Evolutionary conservation across 2,797 vertebrate genomes (phyloP), one percentile per base, ranked within the genome.

Genomic region (Lindbergichthys nudifrons): DNA sequence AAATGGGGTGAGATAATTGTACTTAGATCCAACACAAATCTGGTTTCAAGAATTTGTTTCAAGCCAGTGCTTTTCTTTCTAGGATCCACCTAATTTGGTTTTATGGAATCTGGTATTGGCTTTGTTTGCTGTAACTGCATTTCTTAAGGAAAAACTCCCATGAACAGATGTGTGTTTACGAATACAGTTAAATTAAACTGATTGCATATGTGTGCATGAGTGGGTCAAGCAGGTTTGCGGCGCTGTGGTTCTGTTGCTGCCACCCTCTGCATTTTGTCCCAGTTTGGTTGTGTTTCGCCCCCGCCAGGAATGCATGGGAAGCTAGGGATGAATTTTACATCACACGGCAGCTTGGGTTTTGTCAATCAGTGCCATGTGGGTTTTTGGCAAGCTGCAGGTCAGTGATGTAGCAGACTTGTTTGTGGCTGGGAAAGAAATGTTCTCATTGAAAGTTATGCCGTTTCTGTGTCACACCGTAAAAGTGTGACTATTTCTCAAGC

Each of bases 1-100:
- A 56, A 60, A 85, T 73, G 57, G 67, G 42, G 75, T 76, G 84
- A 81, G 74, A 87, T 73, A 82, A 61, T 39, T 77, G n/a, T 10
- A 2, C 65, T 54, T 18, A 26, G 75, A 10, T 86, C 83, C 89
- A 88, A 61, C 14, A 52, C 56, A 86, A 82, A 83, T 73, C 63
- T 54, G 68, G 54, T 62, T 73, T 63, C 52, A 61, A 53, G 63
- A 53, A 32, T 50, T 60, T 4, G 19, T 70, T 75, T 70, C 50
- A 60, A 47, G 39, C 48, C 42, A 11, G n/a, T 32, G 48, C 53
- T 76, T 74, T 65, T 56, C 65, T 77, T 81, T 41, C 13, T 57
- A 6, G 12, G 32, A 77, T 58, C 66, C 57, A 15, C 23, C 59
- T 59, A 53, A 58, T 45, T 13, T 0, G 42, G n/a, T 65, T 70